These are phyloP conservation scores for Trematomus bernacchii DNA, from an alignment of 2,797 vertebrate species.

Conservation along the genomic window DNA sequence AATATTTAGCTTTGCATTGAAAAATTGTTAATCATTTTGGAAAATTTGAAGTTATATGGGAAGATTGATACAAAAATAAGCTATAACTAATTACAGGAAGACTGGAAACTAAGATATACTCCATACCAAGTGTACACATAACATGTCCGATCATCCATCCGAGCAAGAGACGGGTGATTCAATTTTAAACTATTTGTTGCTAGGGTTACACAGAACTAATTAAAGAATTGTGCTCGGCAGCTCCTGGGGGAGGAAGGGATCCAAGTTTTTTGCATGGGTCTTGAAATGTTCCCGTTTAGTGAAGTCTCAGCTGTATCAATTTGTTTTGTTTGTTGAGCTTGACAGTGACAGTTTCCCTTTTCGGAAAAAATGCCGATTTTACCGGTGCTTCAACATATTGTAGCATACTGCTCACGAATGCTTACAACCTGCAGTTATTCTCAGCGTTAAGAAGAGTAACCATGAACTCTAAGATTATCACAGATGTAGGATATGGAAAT, in stretches of 20 bases:
- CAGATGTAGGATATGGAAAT: slow-evolving; percentile 20
- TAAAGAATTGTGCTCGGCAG: slow-evolving; percentile 52
- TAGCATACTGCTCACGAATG: slow-evolving; percentile 29
- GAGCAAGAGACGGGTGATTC: slow-evolving; percentile 55
- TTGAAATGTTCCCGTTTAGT: slow-evolving; percentile 1
- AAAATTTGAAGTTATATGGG: neutral
- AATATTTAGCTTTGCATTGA: neutral
- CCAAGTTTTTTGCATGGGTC: slow-evolving; percentile 37
- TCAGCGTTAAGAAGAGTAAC: slow-evolving; percentile 21
- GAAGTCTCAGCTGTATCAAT: slow-evolving; percentile 38
- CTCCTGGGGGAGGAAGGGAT: slow-evolving; percentile 4
- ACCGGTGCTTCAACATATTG: slow-evolving; percentile 53
- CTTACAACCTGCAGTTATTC: slow-evolving; percentile 22
- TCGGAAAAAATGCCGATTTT: slow-evolving; percentile 34
- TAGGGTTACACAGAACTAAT: slow-evolving; percentile 69
- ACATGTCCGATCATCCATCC: slow-evolving; percentile 49
- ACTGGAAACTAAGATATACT: no score
- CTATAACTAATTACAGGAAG: no score
- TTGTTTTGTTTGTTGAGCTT: slow-evolving; percentile 34
- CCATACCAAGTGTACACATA: no score
- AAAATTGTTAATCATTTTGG: neutral
- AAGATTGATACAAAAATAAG: neutral
- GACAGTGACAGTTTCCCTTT: slow-evolving; percentile 44
- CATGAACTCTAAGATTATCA: slow-evolving; percentile 10
- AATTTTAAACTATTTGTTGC: slow-evolving; percentile 77